Evolutionary conservation across 2,113 vertebrate species (phyloP).

Genomic region (Myrmecobius fasciatus): DNA sequence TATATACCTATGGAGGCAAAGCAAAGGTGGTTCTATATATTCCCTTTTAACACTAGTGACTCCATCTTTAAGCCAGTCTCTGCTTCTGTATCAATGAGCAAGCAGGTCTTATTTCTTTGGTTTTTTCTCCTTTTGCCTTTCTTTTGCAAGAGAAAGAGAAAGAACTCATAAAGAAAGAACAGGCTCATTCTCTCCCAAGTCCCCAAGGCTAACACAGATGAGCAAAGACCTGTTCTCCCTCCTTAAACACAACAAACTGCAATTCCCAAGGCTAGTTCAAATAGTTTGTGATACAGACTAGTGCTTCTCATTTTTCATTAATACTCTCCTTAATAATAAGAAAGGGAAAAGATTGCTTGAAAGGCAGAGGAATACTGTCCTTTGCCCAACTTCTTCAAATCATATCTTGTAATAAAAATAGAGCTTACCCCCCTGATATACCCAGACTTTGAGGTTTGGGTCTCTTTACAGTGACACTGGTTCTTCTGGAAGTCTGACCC

Average conservation of each 20-base stretch:
- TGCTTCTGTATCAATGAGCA: neutral
- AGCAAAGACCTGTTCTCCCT: neutral
- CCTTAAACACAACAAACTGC: neutral
- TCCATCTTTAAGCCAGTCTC: neutral
- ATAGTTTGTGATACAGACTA: neutral
- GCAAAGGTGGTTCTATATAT: neutral
- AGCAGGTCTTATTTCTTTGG: neutral
- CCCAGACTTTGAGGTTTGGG: neutral
- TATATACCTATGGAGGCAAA: neutral
- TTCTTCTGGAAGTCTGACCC: neutral
- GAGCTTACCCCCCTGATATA: neutral
- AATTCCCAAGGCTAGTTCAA: neutral
- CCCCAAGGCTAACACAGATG: neutral
- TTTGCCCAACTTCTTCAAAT: neutral
- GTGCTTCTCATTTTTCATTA: neutral
- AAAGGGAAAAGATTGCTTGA: neutral
- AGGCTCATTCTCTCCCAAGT: neutral
- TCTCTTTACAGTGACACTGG: neutral
- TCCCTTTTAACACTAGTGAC: neutral
- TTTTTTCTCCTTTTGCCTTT: neutral
- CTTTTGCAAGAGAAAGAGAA: too few species aligned
- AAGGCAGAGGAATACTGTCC: neutral
- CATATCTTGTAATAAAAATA: neutral
- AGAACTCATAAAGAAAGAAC: neutral
- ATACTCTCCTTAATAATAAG: neutral